These are phyloP conservation scores for Erebia ligea DNA, from an alignment of 2,888 invertebrate genomes.

Conservation along the genomic window DNA sequence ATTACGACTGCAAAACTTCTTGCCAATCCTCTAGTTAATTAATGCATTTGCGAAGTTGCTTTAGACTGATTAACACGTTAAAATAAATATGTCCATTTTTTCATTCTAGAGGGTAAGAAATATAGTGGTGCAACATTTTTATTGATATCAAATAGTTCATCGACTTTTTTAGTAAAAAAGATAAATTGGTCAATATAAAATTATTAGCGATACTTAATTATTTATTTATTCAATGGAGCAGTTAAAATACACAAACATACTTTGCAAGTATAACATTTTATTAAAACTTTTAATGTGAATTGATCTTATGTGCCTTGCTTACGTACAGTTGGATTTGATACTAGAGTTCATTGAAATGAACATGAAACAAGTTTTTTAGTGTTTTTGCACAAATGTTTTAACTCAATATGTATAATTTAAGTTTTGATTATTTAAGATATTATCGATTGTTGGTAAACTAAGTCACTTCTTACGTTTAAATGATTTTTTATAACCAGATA, in stretches of 20 bases:
- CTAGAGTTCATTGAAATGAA: conserved; percentile 35
- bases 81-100: background rate
- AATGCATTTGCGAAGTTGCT: conserved; percentile 34
- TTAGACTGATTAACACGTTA: conserved; percentile 32
- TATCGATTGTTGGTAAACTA: conserved; percentile 56
- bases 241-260: conserved; percentile 26
- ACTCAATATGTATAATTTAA: conserved; percentile 66
- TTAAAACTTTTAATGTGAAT: conserved; percentile 67
- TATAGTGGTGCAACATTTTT: conserved; percentile 28
- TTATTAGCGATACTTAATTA: conserved; percentile 2
- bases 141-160: conserved; percentile 1
- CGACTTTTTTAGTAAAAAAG: background rate
- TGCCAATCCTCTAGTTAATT: conserved; percentile 33
- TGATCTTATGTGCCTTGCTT: conserved; percentile 80
- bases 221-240: conserved; percentile 12
- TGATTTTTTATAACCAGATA: conserved; percentile 68
- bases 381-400: conserved; percentile 78
- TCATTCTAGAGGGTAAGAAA: background rate
- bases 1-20: conserved; percentile 31
- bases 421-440: conserved; percentile 60
- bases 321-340: conserved; percentile 77
- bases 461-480: conserved; percentile 72
- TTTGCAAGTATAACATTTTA: conserved; percentile 37
- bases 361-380: conserved; percentile 43
- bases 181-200: background rate